phyloP scores from a whole-genome alignment of 1,140 invertebrate genomes.

The Hycleus phaleratus region DNA sequence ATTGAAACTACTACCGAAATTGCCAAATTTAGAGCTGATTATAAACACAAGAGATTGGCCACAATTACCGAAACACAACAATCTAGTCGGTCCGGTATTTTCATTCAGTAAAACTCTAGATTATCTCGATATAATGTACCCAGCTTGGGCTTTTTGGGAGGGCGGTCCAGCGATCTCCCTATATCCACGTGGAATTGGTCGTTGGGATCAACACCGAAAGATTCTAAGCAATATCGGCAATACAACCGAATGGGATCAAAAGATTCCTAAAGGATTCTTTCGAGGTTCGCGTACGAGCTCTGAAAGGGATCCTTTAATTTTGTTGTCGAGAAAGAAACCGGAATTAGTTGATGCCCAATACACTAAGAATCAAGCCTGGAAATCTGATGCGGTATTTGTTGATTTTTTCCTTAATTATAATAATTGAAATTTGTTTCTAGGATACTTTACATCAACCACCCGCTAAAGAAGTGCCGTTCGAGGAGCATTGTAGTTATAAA shows the following conservation, averaged over 20 bases:
- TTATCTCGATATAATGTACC: constrained; percentile 91
- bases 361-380: constrained; percentile 98
- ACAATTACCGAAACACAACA: constrained; percentile 61
- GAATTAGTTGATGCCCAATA: constrained; percentile 86
- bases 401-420: neutral
- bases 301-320: constrained; percentile 83
- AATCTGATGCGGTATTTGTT: constrained; percentile 65
- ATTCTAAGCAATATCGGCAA: constrained; percentile 60
- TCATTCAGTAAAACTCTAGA: constrained; percentile 89
- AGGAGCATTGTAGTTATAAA: constrained; percentile 89
- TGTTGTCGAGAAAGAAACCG: constrained; percentile 71
- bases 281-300: constrained; percentile 86
- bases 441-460: constrained; percentile 79
- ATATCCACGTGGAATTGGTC: constrained; percentile 82
- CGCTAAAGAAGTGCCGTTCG: constrained; percentile 79
- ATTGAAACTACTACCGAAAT: constrained; percentile 50
- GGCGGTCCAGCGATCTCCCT: constrained; percentile 91
- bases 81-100: constrained; percentile 68
- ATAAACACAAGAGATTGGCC: constrained; percentile 92
- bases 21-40: constrained; percentile 80
- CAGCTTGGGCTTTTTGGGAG: constrained; percentile 96
- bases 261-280: constrained; percentile 76
- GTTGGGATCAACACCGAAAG: constrained; percentile 80
- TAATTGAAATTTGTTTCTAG: constrained; percentile 42
- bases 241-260: constrained; percentile 67